phyloP scores from a whole-genome alignment of 2,113 vertebrate species.

The Mohoua ochrocephala region DNA sequence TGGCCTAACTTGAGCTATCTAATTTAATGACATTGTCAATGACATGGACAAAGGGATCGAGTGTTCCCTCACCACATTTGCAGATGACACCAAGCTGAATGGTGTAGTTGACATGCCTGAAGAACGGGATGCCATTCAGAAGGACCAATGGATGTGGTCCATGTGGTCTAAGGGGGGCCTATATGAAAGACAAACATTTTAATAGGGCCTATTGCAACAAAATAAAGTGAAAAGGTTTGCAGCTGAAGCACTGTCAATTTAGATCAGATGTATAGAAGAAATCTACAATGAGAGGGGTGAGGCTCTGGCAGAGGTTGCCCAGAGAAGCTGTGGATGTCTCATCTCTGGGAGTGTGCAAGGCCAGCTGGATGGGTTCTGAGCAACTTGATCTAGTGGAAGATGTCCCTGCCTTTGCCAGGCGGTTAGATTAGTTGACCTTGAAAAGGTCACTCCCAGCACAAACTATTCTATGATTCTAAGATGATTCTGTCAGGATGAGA shows the following conservation, averaged over 20 bases:
- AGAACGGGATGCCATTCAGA: not conserved
- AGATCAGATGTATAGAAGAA: not conserved
- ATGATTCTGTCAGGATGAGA: not conserved
- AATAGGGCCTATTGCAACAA: not conserved
- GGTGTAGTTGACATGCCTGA: not conserved
- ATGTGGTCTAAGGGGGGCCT: too few relatives aligned
- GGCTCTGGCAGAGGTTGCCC: not conserved
- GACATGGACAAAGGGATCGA: rapidly evolving
- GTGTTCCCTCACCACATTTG: not conserved
- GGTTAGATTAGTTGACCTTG: not conserved
- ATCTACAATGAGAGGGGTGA: not conserved
- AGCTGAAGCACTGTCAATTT: not conserved
- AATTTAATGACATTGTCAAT: not conserved
- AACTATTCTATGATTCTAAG: not conserved
- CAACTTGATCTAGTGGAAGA: not conserved
- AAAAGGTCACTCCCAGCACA: not conserved
- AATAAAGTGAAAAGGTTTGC: not conserved
- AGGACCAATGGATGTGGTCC: not conserved
- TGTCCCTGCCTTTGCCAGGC: not conserved
- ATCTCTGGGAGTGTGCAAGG: not conserved
- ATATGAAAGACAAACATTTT: not conserved
- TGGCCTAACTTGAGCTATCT: not conserved
- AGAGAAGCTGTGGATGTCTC: not conserved
- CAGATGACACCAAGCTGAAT: not conserved
- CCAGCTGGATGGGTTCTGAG: not conserved